Evolutionary conservation across 2,888 invertebrate species (phyloP), one percentile per base, ranked within the genome.

Genomic region (Phania funesta): DNA sequence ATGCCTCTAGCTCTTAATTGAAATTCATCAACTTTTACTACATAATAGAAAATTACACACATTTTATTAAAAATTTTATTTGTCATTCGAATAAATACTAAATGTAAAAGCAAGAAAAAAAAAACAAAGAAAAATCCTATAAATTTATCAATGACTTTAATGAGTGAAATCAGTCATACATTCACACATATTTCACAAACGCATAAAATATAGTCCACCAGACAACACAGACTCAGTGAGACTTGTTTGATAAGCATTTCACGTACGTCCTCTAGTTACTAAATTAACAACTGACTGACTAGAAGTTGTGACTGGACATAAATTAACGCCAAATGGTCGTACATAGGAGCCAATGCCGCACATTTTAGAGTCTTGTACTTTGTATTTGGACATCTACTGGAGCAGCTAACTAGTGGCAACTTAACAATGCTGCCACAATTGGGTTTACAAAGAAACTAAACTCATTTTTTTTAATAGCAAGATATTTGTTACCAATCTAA

Each of bases 261-360:
- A 83, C 83, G 83, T 83, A 77, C 77, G 80, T 83, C 83, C 83
- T 83, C 83, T 70, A 83, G 80, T 83, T 80, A 80, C 80, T 83
- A 74, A 77, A 83, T 76, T 80, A 83, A 77, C 83, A 83, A 83
- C 74, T 77, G 71, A 83, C 74, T 77, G 71, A 52, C 76, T 73
- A 41, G 70, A 70, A 79, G 68, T 77, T 80, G 83, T 80, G 83
- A 73, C 77, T 83, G 68, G 80, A 80, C 77, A 83, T 83, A 83
- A 83, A 83, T 83, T 80, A 83, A 77, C 73, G 80, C 80, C 76
- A 83, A 83, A 73, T 77, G 82, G 78, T 68, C 58, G 52, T 70
- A 58, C 22, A 65, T 75, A 54, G 48, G 74, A 82, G 81, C 76
- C 76, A 73, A 8, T 6, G 68, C 48, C 64, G 68, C 35, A 76